Percentiles rank a stretch among this genome's conserved stretches.
These are phyloP conservation scores for Blastobasis lacticolella DNA, from an alignment of 2,888 invertebrate species.

Conservation along the genomic window DNA sequence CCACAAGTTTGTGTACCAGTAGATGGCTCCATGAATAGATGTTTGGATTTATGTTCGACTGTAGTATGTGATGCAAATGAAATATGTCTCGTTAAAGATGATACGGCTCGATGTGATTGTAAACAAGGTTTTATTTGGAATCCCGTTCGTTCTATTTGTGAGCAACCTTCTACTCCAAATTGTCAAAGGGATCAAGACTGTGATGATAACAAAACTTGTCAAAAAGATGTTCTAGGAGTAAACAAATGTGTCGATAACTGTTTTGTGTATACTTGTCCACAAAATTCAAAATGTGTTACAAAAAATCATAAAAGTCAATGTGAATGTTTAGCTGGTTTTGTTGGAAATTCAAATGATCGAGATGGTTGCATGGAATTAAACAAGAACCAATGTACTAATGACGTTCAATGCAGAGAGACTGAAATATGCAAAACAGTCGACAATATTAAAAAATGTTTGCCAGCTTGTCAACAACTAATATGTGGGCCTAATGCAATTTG, in stretches of 20 bases:
- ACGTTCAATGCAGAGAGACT: slow-evolving; percentile 88
- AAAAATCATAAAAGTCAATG: slow-evolving; percentile 84
- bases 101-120: slow-evolving; percentile 86
- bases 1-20: slow-evolving; percentile 81
- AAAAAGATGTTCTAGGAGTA: slow-evolving; percentile 89
- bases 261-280: slow-evolving; percentile 86
- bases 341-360: slow-evolving; percentile 92
- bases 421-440: slow-evolving; percentile 81
- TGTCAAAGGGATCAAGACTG: slow-evolving; percentile 84
- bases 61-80: slow-evolving; percentile 90
- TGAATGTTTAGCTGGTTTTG: slow-evolving; percentile 86
- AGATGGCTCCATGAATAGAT: slow-evolving; percentile 77
- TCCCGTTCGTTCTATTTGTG: slow-evolving; percentile 85
- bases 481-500: slow-evolving; percentile 93
- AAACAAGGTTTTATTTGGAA: slow-evolving; percentile 87
- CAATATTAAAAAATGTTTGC: slow-evolving; percentile 78
- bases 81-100: slow-evolving; percentile 80
- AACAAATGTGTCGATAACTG: slow-evolving; percentile 88
- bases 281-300: slow-evolving; percentile 87
- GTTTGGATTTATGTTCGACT: slow-evolving; percentile 85
- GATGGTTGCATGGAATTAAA: slow-evolving; percentile 85
- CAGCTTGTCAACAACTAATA: slow-evolving; percentile 83
- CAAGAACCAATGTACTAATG: slow-evolving; percentile 84
- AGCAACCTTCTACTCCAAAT: slow-evolving; percentile 90
- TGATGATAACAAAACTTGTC: slow-evolving; percentile 79